Conservation (phyloP, 2,113 vertebrate genomes). For the Crypturellus undulatus region DNA sequence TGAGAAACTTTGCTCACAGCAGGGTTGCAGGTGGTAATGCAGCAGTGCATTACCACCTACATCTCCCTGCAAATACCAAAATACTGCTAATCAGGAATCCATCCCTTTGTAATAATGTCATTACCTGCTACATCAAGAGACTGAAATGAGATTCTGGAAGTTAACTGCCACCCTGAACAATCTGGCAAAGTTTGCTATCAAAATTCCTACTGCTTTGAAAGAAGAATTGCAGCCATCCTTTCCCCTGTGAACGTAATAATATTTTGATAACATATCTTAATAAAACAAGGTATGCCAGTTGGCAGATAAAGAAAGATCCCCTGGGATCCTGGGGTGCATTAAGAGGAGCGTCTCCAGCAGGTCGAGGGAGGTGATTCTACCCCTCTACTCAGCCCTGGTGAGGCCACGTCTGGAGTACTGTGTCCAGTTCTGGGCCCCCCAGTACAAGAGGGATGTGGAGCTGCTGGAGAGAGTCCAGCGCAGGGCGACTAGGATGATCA, state of each 20-base stretch:
- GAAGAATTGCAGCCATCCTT: background rate
- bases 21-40: too few species aligned
- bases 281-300: background rate
- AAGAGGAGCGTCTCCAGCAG: too few species aligned
- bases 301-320: background rate
- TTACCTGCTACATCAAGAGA: background rate
- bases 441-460: too few species aligned
- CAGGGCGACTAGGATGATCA: too few species aligned
- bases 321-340: too few species aligned
- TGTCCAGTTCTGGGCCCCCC: too few species aligned
- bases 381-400: too few species aligned
- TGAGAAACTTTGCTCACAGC: background rate
- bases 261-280: background rate
- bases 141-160: background rate
- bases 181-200: background rate
- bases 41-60: background rate
- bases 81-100: fast-evolving
- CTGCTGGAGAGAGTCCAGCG: too few species aligned
- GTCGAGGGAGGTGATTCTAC: too few species aligned
- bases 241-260: background rate
- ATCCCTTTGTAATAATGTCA: background rate
- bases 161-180: background rate
- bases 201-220: background rate
- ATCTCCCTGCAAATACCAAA: background rate
- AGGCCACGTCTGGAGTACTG: too few species aligned